Conservation (phyloP, 1,140 invertebrate genomes). For the Spodoptera litura region DNA sequence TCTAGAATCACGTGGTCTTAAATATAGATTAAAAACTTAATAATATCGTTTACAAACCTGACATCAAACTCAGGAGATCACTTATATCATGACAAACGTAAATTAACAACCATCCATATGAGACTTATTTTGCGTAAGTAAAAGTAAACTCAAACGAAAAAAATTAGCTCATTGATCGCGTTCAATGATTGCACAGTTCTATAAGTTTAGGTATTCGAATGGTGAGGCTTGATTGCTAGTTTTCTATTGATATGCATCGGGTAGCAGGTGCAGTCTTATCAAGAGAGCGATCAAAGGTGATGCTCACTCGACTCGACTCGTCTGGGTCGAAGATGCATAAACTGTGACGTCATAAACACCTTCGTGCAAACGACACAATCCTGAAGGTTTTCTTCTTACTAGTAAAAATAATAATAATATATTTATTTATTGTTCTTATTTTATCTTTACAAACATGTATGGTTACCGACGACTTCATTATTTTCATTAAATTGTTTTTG, state of each 20-base stretch:
- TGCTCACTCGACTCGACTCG: conserved; percentile 32
- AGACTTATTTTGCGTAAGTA: too few species aligned
- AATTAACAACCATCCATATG: too few species aligned
- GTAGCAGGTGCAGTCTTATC: conserved; percentile 14
- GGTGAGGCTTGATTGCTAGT: conserved; percentile 39
- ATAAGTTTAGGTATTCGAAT: not conserved
- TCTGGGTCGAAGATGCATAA: conserved; percentile 11
- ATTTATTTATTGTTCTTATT: too few species aligned
- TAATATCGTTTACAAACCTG: too few species aligned
- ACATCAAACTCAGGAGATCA: too few species aligned
- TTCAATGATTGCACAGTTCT: not conserved
- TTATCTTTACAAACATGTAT: too few species aligned
- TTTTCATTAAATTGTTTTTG: not conserved
- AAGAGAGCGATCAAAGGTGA: conserved; percentile 37
- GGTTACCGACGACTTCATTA: too few species aligned
- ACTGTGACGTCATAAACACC: conserved; percentile 24
- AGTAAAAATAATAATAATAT: too few species aligned
- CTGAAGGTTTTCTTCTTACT: not conserved
- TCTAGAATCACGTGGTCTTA: too few species aligned
- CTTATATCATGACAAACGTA: too few species aligned
- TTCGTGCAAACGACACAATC: conserved; percentile 12
- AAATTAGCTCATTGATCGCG: not conserved
- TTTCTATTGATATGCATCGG: conserved; percentile 47
- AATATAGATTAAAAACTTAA: too few species aligned
- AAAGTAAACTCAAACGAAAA: too few species aligned